Evolutionary conservation across 2,113 vertebrate genomes (phyloP), one percentile per base, ranked within the genome.

Genomic region (Orthonyx spaldingii): DNA sequence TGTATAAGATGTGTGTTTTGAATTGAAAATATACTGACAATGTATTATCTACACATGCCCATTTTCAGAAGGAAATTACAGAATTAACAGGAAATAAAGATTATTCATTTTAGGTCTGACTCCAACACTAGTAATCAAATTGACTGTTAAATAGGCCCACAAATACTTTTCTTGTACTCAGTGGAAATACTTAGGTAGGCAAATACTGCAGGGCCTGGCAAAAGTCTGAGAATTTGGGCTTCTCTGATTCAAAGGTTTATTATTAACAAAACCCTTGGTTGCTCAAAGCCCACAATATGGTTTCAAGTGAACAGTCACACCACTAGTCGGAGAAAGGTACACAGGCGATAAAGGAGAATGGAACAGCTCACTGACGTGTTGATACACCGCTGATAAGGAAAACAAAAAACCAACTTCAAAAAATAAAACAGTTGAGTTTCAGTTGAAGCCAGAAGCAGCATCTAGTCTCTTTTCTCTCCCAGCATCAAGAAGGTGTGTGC

Each of bases 301-400:
- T 91, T 97, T 95, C 63, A 91, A 92, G 80, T 66, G 90, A 94
- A 84, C 87, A 92, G 92, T 88, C 92, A 96, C 84, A 84, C 95
- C 92, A 87, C 69, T 81, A 92, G 83, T 47, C 1, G 7, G 96
- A 92, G 97, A 97, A 96, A 94, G 64, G 95, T 84, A 86, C 86
- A 75, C 81, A 89, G 20, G 49, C 83, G 97, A 97, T 97, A 97
- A 97, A 82, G 81, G 26, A 86, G 84, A 89, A 79, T 72, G 91
- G 92, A 94, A 83, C 84, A 91, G 68, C 90, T 86, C 87, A 87
- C 55, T 97, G 97, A 97, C 91, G 83, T 94, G 91, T 75, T 90
- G 95, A 96, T 71, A 88, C 21, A 28, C 47, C 77, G 57, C 76
- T 89, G 96, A 97, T 97, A 96, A 95, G 89, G 85, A 66, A 93